Conservation (phyloP, 2,888 invertebrate genomes). For the Pelosia muscerda region DNA sequence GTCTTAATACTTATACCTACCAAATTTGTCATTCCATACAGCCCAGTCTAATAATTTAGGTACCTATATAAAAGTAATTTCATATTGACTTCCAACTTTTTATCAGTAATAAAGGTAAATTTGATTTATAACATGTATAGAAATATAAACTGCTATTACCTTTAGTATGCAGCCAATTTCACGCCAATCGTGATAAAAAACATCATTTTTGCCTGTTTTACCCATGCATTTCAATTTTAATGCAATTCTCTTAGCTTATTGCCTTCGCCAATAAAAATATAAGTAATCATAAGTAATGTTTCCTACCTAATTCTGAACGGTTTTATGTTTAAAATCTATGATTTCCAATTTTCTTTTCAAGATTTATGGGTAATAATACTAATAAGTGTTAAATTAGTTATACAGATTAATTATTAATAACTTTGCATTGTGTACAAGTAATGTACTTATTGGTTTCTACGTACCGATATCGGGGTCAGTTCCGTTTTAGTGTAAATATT, state of each 20-base stretch:
- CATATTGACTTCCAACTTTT: conserved; percentile 43
- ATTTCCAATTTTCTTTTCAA: conserved; percentile 20
- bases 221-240: conserved; percentile 59
- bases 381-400: conserved; percentile 9
- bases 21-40: background rate
- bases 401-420: conserved; percentile 6
- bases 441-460: background rate
- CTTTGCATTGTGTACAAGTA: too few relatives aligned
- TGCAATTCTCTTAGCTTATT: conserved; percentile 59
- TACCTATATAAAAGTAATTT: background rate
- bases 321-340: conserved; percentile 25
- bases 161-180: conserved; percentile 56
- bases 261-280: conserved; percentile 48
- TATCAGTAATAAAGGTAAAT: conserved; percentile 54
- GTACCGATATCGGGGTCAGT: background rate
- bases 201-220: conserved; percentile 57
- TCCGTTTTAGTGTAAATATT: background rate
- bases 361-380: conserved; percentile 13
- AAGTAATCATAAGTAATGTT: conserved; percentile 37
- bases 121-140: conserved; percentile 50
- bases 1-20: background rate
- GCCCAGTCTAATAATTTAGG: too few relatives aligned
- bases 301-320: conserved; percentile 39
- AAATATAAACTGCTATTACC: conserved; percentile 56
- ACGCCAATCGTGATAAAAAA: conserved; percentile 57